phyloP scores from a whole-genome alignment of 2,888 invertebrate genomes.

The Strigamia maritima region DNA sequence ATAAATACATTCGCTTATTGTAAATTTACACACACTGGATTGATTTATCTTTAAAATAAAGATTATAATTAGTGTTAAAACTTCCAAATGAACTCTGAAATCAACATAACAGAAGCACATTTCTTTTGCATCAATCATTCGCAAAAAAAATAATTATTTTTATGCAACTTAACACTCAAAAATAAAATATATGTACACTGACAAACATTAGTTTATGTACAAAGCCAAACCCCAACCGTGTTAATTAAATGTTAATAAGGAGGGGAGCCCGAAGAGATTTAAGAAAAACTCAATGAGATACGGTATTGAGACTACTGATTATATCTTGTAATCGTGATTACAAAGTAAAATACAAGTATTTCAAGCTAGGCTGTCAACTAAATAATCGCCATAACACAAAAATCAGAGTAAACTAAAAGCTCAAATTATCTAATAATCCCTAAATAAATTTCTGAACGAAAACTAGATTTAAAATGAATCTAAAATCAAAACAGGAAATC shows the following conservation, averaged over 20 bases:
- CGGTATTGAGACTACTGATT: not conserved
- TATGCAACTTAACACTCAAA: not conserved
- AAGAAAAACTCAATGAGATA: not conserved
- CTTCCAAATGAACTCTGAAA: not conserved
- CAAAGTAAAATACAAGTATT: not conserved
- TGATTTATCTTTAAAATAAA: not conserved
- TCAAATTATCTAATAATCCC: too few species aligned
- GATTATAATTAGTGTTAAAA: not conserved
- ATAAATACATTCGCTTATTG: not conserved
- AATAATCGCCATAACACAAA: too few species aligned
- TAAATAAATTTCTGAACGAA: too few species aligned
- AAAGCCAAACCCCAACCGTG: not conserved
- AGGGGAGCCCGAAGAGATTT: not conserved
- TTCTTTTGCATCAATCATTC: not conserved
- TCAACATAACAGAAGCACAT: not conserved
- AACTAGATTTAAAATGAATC: too few species aligned
- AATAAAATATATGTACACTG: not conserved
- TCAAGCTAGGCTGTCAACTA: too few species aligned
- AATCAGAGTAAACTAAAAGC: too few species aligned
- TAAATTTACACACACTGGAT: not conserved
- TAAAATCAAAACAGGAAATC: not conserved
- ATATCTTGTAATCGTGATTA: not conserved
- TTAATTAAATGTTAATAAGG: not conserved
- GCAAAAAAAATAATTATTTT: not conserved
- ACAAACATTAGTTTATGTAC: not conserved